Conservation (phyloP, 2,113 vertebrate genomes). For the Istiophorus platypterus region DNA sequence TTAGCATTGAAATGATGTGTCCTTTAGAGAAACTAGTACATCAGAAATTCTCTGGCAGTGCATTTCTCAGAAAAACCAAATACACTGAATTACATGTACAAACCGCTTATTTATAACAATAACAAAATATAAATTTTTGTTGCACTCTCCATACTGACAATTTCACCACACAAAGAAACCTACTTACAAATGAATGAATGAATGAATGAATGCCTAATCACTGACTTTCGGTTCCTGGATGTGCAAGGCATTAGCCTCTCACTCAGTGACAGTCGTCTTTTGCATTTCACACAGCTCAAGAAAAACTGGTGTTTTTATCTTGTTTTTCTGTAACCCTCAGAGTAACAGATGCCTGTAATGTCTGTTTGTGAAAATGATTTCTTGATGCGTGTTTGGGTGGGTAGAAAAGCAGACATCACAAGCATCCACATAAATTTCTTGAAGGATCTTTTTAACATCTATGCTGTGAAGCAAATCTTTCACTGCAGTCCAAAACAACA, state of each 20-base stretch:
- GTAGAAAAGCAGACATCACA: constrained; percentile 24
- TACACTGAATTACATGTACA: constrained; percentile 32
- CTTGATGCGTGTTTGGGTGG: constrained; percentile 33
- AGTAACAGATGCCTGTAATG: constrained; percentile 26
- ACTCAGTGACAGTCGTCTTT: constrained; percentile 52
- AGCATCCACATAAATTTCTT: constrained; percentile 37
- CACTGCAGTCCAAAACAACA: background rate
- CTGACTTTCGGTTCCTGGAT: constrained; percentile 28
- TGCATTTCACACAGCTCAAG: constrained; percentile 34
- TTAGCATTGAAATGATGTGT: constrained; percentile 30
- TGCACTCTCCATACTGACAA: background rate
- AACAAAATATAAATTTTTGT: constrained; percentile 15
- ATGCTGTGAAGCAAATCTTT: constrained; percentile 4
- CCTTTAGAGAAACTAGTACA: background rate
- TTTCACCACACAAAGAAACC: background rate
- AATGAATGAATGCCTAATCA: constrained; percentile 34
- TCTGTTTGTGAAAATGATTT: constrained; percentile 25
- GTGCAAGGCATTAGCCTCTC: constrained; percentile 28
- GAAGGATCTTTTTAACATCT: constrained; percentile 16
- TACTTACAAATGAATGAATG: no score
- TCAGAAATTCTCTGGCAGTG: background rate
- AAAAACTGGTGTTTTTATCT: constrained; percentile 48
- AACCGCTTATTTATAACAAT: constrained; percentile 9
- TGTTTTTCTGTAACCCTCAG: constrained; percentile 8
- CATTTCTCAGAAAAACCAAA: background rate